Base-by-base conservation (phyloP, 1,140 invertebrate genomes). In the Homalodisca vitripennis region DNA sequence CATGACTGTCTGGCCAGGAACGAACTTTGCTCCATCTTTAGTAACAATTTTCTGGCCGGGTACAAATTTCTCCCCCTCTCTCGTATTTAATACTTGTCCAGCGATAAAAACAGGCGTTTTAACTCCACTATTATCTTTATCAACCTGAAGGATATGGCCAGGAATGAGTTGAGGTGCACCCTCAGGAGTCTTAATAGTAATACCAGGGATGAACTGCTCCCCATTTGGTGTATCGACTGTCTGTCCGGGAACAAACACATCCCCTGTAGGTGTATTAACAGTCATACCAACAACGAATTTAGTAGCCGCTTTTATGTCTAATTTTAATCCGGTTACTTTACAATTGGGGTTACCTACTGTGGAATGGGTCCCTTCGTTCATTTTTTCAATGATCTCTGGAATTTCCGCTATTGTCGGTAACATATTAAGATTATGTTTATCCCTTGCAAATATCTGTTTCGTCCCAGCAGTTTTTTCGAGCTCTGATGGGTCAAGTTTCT, bases 1-100 rank as follows among this genome's bases (percentile, higher is more conserved):
- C 72, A 86, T 84, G 12, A 92, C 82, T 48, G 86, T 90, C 55
- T 91, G 83, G 0, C 91, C 90, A 29, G 91, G 89, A 60, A 89
- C 84, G 78, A 92, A 93, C 66, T 84, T 79, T 17, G 81, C 79
- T 14, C 73, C 73, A 34, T 71, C 53, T 29, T 14, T 53, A 27
- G 51, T 71, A 14, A 48, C 46, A 14, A 73, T 41, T n/a, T 65
- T 65, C 78, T 88, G 87, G 29, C 88, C 89, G 2, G 87, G 86
- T 17, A 90, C 82, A 75, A 90, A 90, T 75, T 86, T 87, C 3
- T 85, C 81, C 0, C 86, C 87, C 69, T 88, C 85, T 66, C 84
- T 80, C 1, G 87, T 88, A 3, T 86, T 68, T 0, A 88, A 83
- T 1, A 86, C 88, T 76, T 88, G 87, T 51, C 87, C 88, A 75